Conservation (phyloP, 2,888 invertebrate species). For the Ferrisia virgata region DNA sequence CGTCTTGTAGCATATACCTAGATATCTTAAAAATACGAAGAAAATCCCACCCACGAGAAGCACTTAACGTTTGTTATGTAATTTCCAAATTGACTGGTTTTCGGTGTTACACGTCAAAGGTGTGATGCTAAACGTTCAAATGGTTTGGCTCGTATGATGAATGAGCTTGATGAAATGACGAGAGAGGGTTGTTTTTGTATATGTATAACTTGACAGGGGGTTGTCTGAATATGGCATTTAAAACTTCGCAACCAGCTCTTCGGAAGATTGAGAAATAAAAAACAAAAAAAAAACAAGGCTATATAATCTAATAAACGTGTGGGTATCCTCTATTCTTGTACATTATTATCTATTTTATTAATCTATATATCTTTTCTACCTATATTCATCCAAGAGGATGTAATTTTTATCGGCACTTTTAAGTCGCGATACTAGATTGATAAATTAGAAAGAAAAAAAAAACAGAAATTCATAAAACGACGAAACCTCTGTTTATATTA, state of each 20-base stretch:
- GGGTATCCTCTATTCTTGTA: not conserved
- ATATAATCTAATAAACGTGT: not conserved
- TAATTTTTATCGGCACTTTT: not conserved
- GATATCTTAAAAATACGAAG: not conserved
- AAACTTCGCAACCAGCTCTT: not conserved
- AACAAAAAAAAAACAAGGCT: not conserved
- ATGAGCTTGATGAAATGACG: not conserved
- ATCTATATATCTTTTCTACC: too few species aligned
- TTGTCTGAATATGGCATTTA: not conserved
- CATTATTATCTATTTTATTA: not conserved
- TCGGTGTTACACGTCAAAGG: conserved; percentile 24
- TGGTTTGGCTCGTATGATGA: conserved; percentile 4
- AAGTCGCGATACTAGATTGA: not conserved
- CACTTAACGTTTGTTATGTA: conserved; percentile 24
- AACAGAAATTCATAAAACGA: not conserved
- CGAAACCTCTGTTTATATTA: too few species aligned
- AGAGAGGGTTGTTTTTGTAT: conserved; percentile 11
- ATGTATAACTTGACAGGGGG: conserved; percentile 8
- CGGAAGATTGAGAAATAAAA: not conserved
- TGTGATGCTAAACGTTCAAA: conserved; percentile 20
- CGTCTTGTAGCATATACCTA: not conserved
- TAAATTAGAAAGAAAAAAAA: not conserved
- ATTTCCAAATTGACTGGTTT: conserved; percentile 21
- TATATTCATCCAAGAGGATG: not conserved
- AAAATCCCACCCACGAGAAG: conserved; percentile 22